phyloP scores from a whole-genome alignment of 2,888 invertebrate species.

The Leistus spinibarbis region DNA sequence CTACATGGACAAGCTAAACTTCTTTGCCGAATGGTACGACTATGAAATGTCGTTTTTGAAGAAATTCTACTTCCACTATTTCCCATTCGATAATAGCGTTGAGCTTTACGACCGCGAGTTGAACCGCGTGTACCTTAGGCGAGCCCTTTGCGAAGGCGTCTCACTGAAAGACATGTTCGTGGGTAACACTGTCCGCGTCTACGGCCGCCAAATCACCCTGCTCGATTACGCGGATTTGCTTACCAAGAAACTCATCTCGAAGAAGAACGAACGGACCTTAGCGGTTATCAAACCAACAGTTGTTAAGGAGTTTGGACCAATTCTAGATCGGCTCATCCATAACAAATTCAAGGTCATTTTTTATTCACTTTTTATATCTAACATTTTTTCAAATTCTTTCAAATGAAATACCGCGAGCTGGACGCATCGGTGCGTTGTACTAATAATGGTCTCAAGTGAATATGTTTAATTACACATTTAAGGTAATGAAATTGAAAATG shows the following conservation, averaged over 20 bases:
- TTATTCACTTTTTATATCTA: too few relatives aligned
- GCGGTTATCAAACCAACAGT: slow-evolving; percentile 78
- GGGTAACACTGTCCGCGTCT: slow-evolving; percentile 73
- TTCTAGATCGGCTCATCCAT: slow-evolving; percentile 70
- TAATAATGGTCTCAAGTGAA: background rate
- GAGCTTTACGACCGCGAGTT: slow-evolving; percentile 66
- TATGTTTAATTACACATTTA: slow-evolving; percentile 50
- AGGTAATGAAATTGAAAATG: slow-evolving; percentile 74
- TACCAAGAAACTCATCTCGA: slow-evolving; percentile 68
- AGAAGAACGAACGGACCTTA: slow-evolving; percentile 73
- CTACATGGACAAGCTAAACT: slow-evolving; percentile 64
- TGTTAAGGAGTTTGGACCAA: slow-evolving; percentile 72
- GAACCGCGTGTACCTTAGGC: slow-evolving; percentile 59
- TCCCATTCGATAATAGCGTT: slow-evolving; percentile 75
- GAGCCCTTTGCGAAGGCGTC: slow-evolving; percentile 72
- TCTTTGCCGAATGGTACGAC: slow-evolving; percentile 88
- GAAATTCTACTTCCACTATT: slow-evolving; percentile 78
- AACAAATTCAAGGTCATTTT: too few relatives aligned
- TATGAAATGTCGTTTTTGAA: slow-evolving; percentile 74
- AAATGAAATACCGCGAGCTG: too few relatives aligned
- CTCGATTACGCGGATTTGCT: slow-evolving; percentile 73
- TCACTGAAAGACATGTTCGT: slow-evolving; percentile 72
- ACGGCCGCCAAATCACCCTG: slow-evolving; percentile 74
- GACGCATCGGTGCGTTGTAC: too few relatives aligned
- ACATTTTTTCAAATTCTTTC: too few relatives aligned